Evolutionary conservation across 2,113 vertebrate species (phyloP).

Genomic region (Pedionomus torquatus): DNA sequence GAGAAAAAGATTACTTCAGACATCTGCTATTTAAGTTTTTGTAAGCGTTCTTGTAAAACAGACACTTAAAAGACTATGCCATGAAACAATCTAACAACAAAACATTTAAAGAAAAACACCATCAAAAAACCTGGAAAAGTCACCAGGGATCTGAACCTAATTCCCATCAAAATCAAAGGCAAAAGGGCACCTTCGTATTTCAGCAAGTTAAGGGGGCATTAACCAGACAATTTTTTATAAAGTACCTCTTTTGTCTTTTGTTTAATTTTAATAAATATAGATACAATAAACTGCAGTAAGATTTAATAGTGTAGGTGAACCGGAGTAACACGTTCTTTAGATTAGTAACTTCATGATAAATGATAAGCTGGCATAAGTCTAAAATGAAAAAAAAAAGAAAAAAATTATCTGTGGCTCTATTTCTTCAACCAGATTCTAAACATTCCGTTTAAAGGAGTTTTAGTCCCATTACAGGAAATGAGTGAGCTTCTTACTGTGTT

Average conservation of each 20-base stretch:
- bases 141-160: background rate
- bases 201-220: background rate
- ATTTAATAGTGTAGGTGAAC: background rate
- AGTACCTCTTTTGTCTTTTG: background rate
- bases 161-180: background rate
- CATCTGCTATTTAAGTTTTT: background rate
- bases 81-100: background rate
- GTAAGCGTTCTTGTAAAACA: background rate
- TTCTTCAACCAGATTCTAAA: background rate
- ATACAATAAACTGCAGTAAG: background rate
- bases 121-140: background rate
- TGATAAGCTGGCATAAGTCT: background rate
- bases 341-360: background rate
- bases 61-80: background rate
- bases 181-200: background rate
- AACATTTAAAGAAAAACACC: background rate
- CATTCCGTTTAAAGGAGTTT: background rate
- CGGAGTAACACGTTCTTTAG: background rate
- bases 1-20: background rate
- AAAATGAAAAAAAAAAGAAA: no score
- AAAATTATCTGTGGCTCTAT: background rate
- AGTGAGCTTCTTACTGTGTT: constrained; percentile 83
- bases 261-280: background rate
- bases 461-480: background rate
- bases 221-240: background rate